Base-by-base conservation (phyloP, 30 jellyfish, hydroid and myxozoan genomes). In the Cassiopea xamachana region DNA sequence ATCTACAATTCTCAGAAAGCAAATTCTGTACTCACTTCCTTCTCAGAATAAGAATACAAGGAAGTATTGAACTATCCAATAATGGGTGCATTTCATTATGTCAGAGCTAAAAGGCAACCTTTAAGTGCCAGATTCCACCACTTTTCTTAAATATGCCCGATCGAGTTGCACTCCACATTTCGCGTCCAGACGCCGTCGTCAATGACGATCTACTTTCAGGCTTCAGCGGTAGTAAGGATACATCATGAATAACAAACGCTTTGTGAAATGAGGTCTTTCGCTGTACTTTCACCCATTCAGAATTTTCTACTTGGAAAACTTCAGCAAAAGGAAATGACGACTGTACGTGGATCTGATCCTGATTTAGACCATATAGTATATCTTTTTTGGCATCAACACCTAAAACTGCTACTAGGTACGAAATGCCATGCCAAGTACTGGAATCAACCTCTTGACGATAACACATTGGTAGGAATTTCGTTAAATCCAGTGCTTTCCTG, bases 141-240 rank as follows among this genome's bases (percentile, higher is more conserved):
- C 51, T 19, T 17, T 78, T 78, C 60, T 50, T 48, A 17, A 49
- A 5, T 12, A 78, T 50, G 13, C 74, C 87, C 43, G 74, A 19
- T 2, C 71, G 55, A 19, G 75, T 78, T 51, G 87, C 87, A 2
- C 55, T 59, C 87, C 87, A 78, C n/a, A 78, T 7, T 43, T 59
- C 75, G 1, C 51, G 5, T 39, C 87, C 87, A 16, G 87, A 78
- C 7, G 69, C 87, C 6, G 73, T 27, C 39, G 39, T 7, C 7
- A 49, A 46, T 1, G 58, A 48, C 73, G 50, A 12, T 17, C 19
- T 48, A 55, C 75, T 27, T 49, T 49, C 49, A 7, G 87, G 87
- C 12, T 10, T 2, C 55, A 12, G 12, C 27, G 87, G 75, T 18
- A 78, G 71, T 45, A 14, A 14, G 1, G 69, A 39, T 14, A 50